Conservation (phyloP, 2,113 vertebrate genomes). For the Scartelaos histophorus region DNA sequence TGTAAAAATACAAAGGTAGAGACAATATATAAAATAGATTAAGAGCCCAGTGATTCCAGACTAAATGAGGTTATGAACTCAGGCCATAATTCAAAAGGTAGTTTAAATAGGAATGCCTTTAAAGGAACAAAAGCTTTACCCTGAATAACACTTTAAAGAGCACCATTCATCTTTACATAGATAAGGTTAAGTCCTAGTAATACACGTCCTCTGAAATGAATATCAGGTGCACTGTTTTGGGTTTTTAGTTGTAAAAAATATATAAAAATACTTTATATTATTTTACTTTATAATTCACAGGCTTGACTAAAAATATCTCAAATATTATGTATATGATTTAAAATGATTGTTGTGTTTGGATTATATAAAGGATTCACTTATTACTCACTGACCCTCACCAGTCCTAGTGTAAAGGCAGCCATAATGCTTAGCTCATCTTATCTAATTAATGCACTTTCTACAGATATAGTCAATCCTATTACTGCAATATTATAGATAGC, state of each 20-base stretch:
- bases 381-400: neutral
- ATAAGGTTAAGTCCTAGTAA: neutral
- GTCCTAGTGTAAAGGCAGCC: neutral
- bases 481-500: neutral
- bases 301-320: no score
- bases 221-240: neutral
- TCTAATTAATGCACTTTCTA: constrained; percentile 10
- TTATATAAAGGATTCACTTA: neutral
- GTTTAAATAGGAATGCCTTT: neutral
- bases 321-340: no score
- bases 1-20: neutral
- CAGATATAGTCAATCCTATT: neutral
- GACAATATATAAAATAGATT: no score
- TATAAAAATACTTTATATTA: no score
- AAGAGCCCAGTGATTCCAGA: neutral
- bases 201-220: neutral
- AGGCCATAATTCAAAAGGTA: neutral
- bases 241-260: no score
- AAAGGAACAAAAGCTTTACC: neutral
- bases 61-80: neutral
- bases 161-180: neutral
- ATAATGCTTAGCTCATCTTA: neutral
- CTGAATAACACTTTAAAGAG: neutral
- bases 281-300: no score
- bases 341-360: no score